A percentile compares a stretch with the other conserved stretches of the same genome.
These are phyloP conservation scores for Cylas formicarius DNA, from an alignment of 1,140 invertebrate species.

Conservation along the genomic window DNA sequence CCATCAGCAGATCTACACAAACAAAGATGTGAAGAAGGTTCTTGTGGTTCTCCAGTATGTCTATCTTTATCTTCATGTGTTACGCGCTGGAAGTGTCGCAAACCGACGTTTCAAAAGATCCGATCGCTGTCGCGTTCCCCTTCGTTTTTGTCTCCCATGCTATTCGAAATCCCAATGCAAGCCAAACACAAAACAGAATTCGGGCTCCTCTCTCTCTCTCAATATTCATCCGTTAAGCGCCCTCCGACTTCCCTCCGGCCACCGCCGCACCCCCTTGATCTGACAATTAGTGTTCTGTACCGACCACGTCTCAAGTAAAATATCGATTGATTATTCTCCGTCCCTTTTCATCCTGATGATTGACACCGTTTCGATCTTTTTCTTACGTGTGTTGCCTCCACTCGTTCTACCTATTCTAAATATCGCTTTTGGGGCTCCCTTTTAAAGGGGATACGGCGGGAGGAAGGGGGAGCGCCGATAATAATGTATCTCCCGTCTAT, in stretches of 20 bases:
- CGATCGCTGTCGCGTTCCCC: too few relatives aligned
- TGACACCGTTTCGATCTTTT: neutral
- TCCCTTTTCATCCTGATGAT: conserved; percentile 1
- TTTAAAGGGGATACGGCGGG: conserved; percentile 9
- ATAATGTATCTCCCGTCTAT: conserved; percentile 18
- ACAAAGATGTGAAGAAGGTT: too few relatives aligned
- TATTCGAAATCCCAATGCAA: neutral
- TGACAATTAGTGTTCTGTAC: conserved; percentile 21
- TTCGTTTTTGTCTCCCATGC: neutral
- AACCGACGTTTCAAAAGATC: too few relatives aligned
- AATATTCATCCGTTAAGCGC: neutral
- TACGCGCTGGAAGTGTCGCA: too few relatives aligned
- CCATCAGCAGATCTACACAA: too few relatives aligned
- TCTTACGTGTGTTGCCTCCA: conserved; percentile 13
- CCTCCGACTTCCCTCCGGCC: neutral
- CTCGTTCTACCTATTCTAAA: conserved; percentile 22
- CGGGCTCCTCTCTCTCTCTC: conserved; percentile 12
- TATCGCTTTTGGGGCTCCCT: conserved; percentile 17
- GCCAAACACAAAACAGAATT: conserved; percentile 9
- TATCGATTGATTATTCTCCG: conserved; percentile 18
- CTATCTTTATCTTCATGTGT: too few relatives aligned
- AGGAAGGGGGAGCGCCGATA: conserved; percentile 9
- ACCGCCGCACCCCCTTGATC: conserved; percentile 15
- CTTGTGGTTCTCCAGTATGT: too few relatives aligned
- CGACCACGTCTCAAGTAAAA: conserved; percentile 20